Conservation (phyloP, 2,113 vertebrate species). For the Hippopotamus amphibius region DNA sequence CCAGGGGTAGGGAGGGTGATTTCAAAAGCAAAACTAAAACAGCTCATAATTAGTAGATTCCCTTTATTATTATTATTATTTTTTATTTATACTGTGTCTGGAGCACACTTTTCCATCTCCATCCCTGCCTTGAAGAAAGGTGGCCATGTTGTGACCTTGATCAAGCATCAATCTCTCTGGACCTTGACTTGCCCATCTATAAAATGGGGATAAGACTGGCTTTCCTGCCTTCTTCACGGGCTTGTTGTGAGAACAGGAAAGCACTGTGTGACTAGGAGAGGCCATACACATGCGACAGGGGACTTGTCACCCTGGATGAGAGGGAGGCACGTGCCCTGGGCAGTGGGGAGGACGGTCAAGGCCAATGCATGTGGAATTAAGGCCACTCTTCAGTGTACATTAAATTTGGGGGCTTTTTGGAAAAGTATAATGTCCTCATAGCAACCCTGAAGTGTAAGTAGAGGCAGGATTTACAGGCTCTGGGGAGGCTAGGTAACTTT, state of each 20-base stretch:
- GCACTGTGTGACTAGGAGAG: not conserved
- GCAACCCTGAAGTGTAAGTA: not conserved
- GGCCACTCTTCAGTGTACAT: not conserved
- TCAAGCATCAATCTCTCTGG: not conserved
- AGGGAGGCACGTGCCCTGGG: not conserved
- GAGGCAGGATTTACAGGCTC: not conserved
- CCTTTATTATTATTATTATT: not conserved
- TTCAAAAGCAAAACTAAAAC: constrained; percentile 17
- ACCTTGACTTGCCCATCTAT: constrained; percentile 31
- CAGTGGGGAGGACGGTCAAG: not conserved
- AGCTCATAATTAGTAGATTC: not conserved
- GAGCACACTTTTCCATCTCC: not conserved
- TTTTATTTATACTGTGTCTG: not conserved
- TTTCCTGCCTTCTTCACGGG: not conserved
- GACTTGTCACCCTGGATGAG: not conserved
- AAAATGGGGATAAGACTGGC: not conserved
- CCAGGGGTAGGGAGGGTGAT: not conserved
- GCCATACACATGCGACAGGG: rapidly evolving
- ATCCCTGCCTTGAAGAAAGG: not conserved
- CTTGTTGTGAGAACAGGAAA: not conserved
- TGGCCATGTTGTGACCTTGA: not conserved
- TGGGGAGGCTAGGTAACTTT: not conserved
- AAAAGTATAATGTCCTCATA: not conserved
- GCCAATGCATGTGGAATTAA: not conserved
- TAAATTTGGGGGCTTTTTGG: not conserved